These are phyloP conservation scores for human DNA, from an alignment of 2,113 vertebrate species.

Conservation along the genomic window DNA sequence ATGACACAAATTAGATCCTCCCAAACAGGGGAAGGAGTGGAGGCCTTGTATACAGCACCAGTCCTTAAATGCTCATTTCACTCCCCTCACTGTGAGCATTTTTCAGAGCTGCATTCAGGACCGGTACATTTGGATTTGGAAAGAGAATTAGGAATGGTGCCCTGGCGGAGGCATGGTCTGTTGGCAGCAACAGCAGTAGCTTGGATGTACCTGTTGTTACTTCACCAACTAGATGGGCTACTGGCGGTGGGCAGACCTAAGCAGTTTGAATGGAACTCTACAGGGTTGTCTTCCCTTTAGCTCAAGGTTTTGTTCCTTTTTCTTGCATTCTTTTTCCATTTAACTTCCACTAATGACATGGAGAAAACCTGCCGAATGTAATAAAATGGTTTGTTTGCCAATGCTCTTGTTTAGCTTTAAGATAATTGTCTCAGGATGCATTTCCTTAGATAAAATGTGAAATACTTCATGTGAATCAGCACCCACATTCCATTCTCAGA, in stretches of 20 bases:
- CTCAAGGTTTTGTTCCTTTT: not conserved
- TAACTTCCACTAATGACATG: not conserved
- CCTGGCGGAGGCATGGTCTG: not conserved
- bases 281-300: not conserved
- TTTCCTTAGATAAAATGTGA: conserved; percentile 5
- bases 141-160: not conserved
- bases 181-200: not conserved
- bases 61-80: not conserved
- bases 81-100: not conserved
- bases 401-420: not conserved
- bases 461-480: not conserved
- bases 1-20: not conserved
- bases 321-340: not conserved
- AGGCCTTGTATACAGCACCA: not conserved
- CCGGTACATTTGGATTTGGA: not conserved
- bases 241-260: not conserved
- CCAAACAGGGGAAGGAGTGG: not conserved
- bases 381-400: not conserved
- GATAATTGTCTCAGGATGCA: not conserved
- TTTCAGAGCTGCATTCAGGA: not conserved
- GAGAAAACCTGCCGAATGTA: not conserved
- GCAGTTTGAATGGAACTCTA: too few relatives aligned
- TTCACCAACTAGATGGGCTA: not conserved
- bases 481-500: not conserved
- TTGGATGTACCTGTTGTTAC: not conserved